A percentile compares a stretch with the other conserved stretches of the same genome.
Conservation (phyloP, 92 coral and sea anemone species). For the Siderastrea siderea region DNA sequence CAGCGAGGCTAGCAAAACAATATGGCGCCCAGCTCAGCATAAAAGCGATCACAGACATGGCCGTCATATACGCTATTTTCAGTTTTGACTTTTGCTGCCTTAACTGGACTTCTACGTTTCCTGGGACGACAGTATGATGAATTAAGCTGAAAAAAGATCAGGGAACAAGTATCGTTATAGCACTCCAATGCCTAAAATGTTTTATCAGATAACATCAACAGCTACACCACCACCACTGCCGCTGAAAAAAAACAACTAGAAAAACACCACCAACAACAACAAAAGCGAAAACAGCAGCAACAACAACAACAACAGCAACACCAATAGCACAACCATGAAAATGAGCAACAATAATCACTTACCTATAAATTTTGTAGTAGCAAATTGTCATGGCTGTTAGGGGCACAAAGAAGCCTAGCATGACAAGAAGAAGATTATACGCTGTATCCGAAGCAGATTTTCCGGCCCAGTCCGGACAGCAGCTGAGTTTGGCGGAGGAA, state of each 20-base stretch:
- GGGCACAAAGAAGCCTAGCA: constrained; percentile 60
- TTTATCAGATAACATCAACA: too few species aligned
- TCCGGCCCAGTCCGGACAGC: constrained; percentile 71
- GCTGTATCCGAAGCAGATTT: constrained; percentile 19
- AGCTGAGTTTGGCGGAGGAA: constrained; percentile 53
- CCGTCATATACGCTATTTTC: constrained; percentile 64
- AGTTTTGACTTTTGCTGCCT: constrained; percentile 48
- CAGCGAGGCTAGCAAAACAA: constrained; percentile 67
- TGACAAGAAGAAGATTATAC: constrained; percentile 42
- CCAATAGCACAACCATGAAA: not conserved
- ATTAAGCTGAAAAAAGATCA: constrained; percentile 25
- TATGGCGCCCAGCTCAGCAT: constrained; percentile 84
- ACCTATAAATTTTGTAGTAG: constrained; percentile 67
- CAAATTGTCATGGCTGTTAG: constrained; percentile 39
- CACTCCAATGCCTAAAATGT: too few species aligned
- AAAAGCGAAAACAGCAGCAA: too few species aligned
- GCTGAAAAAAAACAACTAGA: not conserved
- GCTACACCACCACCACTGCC: too few species aligned
- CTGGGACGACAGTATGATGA: constrained; percentile 31
- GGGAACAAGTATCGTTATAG: not conserved
- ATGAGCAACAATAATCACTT: not conserved
- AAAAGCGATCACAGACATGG: constrained; percentile 59
- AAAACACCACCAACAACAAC: too few species aligned
- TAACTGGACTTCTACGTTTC: constrained; percentile 34
- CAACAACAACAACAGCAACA: not conserved